Evolutionary conservation across 1,140 invertebrate genomes (phyloP).

Genomic region (Eulimnadia texana): DNA sequence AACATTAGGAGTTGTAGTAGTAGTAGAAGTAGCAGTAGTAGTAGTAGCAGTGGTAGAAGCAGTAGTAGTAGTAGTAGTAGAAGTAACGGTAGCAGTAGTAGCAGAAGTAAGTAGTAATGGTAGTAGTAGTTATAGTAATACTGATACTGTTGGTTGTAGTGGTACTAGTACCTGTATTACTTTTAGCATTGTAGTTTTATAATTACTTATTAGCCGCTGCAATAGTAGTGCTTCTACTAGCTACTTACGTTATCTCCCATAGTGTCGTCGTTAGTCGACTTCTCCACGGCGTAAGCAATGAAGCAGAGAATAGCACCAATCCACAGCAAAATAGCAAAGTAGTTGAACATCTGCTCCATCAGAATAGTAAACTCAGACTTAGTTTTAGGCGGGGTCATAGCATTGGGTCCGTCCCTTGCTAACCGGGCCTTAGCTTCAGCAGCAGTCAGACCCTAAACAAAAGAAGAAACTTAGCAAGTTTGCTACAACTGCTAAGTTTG

Average conservation of each 20-base stretch:
- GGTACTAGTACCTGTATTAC: background rate
- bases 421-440: conserved; percentile 36
- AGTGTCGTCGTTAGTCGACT: conserved; percentile 34
- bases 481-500: too few relatives aligned
- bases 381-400: conserved; percentile 42
- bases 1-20: too few relatives aligned
- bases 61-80: too few relatives aligned
- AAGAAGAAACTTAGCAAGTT: too few relatives aligned
- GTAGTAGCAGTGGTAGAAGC: too few relatives aligned
- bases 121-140: too few relatives aligned
- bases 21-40: too few relatives aligned
- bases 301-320: conserved; percentile 53
- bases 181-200: background rate
- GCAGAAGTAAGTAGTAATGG: too few relatives aligned
- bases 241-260: conserved; percentile 17
- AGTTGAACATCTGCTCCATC: conserved; percentile 47
- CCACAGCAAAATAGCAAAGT: conserved; percentile 62
- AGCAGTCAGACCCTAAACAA: background rate
- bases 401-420: conserved; percentile 48
- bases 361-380: conserved; percentile 48
- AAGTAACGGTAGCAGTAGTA: too few relatives aligned
- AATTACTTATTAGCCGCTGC: background rate
- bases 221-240: too few relatives aligned
- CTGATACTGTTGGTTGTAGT: too few relatives aligned
- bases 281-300: conserved; percentile 45